Conservation (phyloP, 1,140 invertebrate species). For the Lordiphosa mommai region DNA sequence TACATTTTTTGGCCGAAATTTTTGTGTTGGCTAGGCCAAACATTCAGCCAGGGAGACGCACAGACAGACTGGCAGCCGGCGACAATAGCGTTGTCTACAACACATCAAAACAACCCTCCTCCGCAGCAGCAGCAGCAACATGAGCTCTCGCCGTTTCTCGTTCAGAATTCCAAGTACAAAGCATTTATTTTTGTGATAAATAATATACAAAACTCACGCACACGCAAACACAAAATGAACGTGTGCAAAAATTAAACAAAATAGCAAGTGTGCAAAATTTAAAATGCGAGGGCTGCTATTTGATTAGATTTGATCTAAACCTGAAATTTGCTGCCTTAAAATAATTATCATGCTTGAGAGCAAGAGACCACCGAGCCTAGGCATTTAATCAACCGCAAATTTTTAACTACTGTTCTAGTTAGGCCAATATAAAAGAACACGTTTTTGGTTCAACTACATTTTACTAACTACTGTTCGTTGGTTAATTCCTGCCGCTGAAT, state of each 20-base stretch:
- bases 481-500: no score
- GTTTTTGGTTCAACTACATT: no score
- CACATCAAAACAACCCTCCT: constrained; percentile 7
- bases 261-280: constrained; percentile 59
- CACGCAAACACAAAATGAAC: constrained; percentile 9
- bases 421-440: no score
- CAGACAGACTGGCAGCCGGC: constrained; percentile 34
- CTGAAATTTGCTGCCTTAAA: no score
- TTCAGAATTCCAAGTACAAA: constrained; percentile 22
- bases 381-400: no score
- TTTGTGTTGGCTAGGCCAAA: constrained; percentile 29
- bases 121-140: not conserved
- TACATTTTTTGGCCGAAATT: constrained; percentile 41
- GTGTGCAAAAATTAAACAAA: constrained; percentile 60
- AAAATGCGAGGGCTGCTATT: constrained; percentile 43
- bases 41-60: not conserved
- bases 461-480: no score
- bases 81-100: constrained; percentile 40
- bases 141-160: constrained; percentile 14
- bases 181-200: constrained; percentile 24
- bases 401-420: no score
- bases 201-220: constrained; percentile 6
- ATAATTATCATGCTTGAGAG: no score
- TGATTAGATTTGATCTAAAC: no score
- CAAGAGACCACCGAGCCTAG: no score